A percentile compares a stretch with the other conserved stretches of the same genome.
Conservation (phyloP, 2,888 invertebrate genomes). For the Gryllus longicercus region DNA sequence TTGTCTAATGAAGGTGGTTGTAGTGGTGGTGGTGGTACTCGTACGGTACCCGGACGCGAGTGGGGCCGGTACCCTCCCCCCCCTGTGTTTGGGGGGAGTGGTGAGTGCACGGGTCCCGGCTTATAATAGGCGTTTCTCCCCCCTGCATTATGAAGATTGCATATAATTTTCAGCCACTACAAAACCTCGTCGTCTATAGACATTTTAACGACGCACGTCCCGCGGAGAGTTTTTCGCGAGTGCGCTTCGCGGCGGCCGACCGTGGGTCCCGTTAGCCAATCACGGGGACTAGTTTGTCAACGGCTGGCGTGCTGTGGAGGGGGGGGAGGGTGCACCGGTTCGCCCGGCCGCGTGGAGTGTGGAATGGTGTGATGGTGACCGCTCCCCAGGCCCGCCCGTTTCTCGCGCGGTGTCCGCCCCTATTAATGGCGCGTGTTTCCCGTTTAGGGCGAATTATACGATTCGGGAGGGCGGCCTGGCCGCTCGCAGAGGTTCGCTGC, state of each 20-base stretch:
- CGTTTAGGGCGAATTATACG: too few species aligned
- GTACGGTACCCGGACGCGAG: too few species aligned
- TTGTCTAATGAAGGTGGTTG: too few species aligned
- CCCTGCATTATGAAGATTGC: background rate
- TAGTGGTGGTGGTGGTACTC: too few species aligned
- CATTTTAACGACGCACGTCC: background rate
- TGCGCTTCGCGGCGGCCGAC: background rate
- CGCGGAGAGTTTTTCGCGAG: background rate
- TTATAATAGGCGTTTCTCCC: background rate
- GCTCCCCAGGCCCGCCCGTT: background rate
- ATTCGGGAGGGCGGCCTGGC: too few species aligned
- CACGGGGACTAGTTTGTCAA: conserved; percentile 3
- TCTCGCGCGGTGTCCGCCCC: too few species aligned
- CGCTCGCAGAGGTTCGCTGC: too few species aligned
- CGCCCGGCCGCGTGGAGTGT: background rate
- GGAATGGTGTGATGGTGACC: background rate
- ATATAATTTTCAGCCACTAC: background rate
- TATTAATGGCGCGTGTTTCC: too few species aligned
- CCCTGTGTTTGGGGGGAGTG: too few species aligned
- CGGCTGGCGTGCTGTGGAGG: background rate
- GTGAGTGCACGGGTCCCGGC: too few species aligned
- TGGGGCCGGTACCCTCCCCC: too few species aligned
- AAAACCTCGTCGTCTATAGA: background rate
- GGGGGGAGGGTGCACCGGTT: background rate
- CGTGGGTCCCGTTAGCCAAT: background rate